Base-by-base conservation (phyloP, 2,113 vertebrate genomes). In the Malurus cyaneus region DNA sequence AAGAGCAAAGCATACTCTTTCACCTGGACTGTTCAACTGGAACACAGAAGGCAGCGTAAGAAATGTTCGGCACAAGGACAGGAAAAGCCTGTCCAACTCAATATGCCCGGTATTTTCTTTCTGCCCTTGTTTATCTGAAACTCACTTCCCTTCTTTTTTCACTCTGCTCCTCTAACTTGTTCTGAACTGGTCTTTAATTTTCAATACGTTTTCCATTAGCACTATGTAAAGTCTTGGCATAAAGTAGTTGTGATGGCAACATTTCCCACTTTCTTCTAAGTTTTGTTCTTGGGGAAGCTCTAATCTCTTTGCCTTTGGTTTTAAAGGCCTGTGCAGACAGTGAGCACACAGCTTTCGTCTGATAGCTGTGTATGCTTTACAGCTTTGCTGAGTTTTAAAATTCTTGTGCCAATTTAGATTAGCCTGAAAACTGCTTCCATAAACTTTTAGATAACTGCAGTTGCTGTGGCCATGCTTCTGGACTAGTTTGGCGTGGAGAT, bases 41-140 rank as follows among this genome's bases (percentile, higher is more conserved):
- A 47, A 66, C 89, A 49, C 64, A 57, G 85, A 93, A 47, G 23
- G 64, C 53, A 67, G 56, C 14, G 0, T 53, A 89, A 92, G 80
- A 95, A 92, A 60, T 26, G 49, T 76, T 85, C 66, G 61, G 80
- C 65, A 28, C 73, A 81, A 79, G 76, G 73, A 91, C 72, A 96
- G 94, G 92, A 97, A 97, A 88, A 80, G n/a, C n/a, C 54, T 74
- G 92, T 88, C 83, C 59, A 32, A 54, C 39, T 62, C 89, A 89
- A 21, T 18, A 36, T 69, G 61, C 64, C 78, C 4, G 6, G 31
- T 60, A 50, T 87, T 74, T 84, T 74, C 88, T 92, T 80, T 82
- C 64, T 74, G 52, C 72, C 57, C 56, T 54, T 88, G 66, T 86
- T 95, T 95, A 94, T 96, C 96, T 93, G 77, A 89, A 94, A 90